phyloP scores from a whole-genome alignment of 2,888 invertebrate species.

The Charanyca ferruginea region DNA sequence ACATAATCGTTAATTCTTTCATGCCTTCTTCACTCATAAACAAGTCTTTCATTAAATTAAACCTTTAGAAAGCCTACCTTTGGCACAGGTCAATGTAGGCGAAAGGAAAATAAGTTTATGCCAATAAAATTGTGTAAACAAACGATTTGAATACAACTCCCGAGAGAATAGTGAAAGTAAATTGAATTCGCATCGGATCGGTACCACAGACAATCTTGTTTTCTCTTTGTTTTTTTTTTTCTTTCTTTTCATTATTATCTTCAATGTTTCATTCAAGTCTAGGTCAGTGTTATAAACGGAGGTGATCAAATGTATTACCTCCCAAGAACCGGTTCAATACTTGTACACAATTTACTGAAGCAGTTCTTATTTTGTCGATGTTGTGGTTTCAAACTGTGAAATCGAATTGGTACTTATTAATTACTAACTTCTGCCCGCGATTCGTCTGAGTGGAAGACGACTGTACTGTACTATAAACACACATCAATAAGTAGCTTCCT shows the following conservation, averaged over 20 bases:
- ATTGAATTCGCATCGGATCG: constrained; percentile 71
- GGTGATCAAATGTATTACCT: constrained; percentile 29
- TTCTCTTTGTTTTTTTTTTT: constrained; percentile 66
- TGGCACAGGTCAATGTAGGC: constrained; percentile 45
- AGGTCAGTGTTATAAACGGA: constrained; percentile 52
- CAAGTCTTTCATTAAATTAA: constrained; percentile 44
- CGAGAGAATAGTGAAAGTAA: constrained; percentile 74
- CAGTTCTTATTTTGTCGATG: constrained; percentile 6
- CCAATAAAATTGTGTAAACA: constrained; percentile 69
- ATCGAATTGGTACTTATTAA: background rate
- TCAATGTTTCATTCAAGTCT: constrained; percentile 47
- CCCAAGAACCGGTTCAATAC: constrained; percentile 17
- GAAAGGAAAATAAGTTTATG: constrained; percentile 64
- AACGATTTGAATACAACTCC: constrained; percentile 69
- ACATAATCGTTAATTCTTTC: constrained; percentile 47
- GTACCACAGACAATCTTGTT: constrained; percentile 65
- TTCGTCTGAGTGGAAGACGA: no score
- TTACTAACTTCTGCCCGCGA: background rate
- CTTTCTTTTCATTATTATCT: constrained; percentile 17
- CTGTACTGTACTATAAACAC: no score
- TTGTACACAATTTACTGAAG: background rate
- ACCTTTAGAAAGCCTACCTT: constrained; percentile 63
- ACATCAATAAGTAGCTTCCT: no score
- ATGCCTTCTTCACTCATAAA: constrained; percentile 38
- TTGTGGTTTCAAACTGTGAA: constrained; percentile 2